Base-by-base conservation (phyloP, 2,113 vertebrate species). In the Apteryx mantelli region DNA sequence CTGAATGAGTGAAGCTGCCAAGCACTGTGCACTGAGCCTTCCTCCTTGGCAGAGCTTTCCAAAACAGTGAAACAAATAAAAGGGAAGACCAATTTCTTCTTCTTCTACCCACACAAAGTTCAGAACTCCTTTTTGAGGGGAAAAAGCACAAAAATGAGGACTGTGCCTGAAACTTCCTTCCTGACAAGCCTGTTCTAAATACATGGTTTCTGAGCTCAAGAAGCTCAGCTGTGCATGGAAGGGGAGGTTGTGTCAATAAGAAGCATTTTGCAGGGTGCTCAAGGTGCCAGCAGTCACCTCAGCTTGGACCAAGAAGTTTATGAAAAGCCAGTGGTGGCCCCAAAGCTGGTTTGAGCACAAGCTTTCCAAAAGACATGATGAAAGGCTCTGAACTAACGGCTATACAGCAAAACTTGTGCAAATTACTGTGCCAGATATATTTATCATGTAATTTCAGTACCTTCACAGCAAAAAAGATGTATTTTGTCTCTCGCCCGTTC, bases 201-300 rank as follows among this genome's bases (percentile, higher is more conserved):
- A 36, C 3, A 5, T 12, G 5, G 4, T 66, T 52, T 46, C 46
- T 30, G 44, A 88, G 83, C 63, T 74, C 26, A 13, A 28, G 63
- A 30, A 70, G 18, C 78, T 85, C 50, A 15, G 22, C 38, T 56
- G 30, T 16, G 50, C 42, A 40, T n/a, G 24, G 69, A 38, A 56
- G 6, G 11, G 7, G 5, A 63, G 2, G 0, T 52, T n/a, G n/a
- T 8, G 32, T 11, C 2, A 2, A 78, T 16, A 42, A 58, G 61
- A 73, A 78, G 1, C 10, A 30, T 28, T 77, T 73, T 74, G 17
- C 55, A 64, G 34, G 18, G 30, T 52, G 28, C 74, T 64, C 30
- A 44, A 69, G 50, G 36, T 63, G 68, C 24, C 50, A 80, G 34
- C 24, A 74, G 36, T 17, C 50, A 38, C 21, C 42, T 84, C 79